These are phyloP conservation scores for Lycopodina hypogea DNA, from an alignment of 37 sponge, comb jelly and placozoan species.

Conservation along the genomic window DNA sequence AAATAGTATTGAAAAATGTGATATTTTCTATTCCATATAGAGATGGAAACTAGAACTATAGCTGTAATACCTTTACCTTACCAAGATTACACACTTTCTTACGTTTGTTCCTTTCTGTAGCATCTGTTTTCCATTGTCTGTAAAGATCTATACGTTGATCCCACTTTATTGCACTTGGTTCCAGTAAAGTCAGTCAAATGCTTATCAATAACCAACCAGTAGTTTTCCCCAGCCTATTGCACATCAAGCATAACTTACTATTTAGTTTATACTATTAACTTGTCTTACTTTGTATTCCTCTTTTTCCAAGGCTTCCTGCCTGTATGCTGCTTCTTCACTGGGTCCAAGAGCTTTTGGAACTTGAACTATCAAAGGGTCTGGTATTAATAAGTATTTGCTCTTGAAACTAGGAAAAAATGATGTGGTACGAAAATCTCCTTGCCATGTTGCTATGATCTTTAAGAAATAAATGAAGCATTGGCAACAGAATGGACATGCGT, in stretches of 20 bases:
- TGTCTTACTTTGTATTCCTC: neutral
- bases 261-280: neutral
- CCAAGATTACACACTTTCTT: too few relatives aligned
- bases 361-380: constrained; percentile 45
- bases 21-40: too few relatives aligned
- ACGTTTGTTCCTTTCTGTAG: constrained; percentile 52
- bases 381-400: constrained; percentile 63
- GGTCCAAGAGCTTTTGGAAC: neutral
- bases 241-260: neutral
- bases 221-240: constrained; percentile 54
- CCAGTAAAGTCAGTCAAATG: constrained; percentile 60
- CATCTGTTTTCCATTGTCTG: constrained; percentile 50
- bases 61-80: too few relatives aligned
- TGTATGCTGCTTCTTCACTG: neutral
- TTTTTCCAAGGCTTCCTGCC: neutral
- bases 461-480: neutral
- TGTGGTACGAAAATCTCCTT: constrained; percentile 67
- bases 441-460: constrained; percentile 72
- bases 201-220: constrained; percentile 74
- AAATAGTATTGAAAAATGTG: too few relatives aligned
- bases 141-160: constrained; percentile 40
- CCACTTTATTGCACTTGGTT: constrained; percentile 63
- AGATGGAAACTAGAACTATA: too few relatives aligned
- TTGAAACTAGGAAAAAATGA: constrained; percentile 30
- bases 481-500: too few relatives aligned